Base-by-base conservation (phyloP, 1,140 invertebrate genomes). In the Drosophila cardini region DNA sequence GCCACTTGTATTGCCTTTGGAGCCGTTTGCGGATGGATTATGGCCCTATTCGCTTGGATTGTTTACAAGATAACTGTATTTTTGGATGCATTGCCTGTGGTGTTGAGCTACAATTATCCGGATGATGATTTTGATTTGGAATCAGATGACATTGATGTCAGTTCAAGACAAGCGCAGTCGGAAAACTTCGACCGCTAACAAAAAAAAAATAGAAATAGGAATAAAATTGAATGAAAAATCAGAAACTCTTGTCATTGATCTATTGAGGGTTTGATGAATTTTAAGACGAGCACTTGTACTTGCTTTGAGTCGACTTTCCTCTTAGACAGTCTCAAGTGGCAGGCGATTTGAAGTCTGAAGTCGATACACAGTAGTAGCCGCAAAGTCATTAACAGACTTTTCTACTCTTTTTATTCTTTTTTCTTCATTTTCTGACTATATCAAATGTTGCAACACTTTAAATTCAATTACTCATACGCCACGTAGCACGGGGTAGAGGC, bases 1-100 rank as follows among this genome's bases (percentile, higher is more conserved):
- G 82, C 81, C 38, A 68, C 81, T 6, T 80, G 82, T 55, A 52
- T 85, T 13, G 81, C 81, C n/a, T 78, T 86, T 52, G 81, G 82
- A 4, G 74, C 63, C 0, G 18, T 85, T 0, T 86, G 78, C 11
- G 81, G 81, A 4, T 86, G 78, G 78, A 32, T 81, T 4, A 78
- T 86, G 58, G 80, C 70, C 7, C 40, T 85, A 4, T 0, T 86
- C 5, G 60, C 82, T 1, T 71, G 68, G 45, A 34, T 72, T 2
- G 6, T 86, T 11, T 86, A 75, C 34, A 78, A 81, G 46, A 4
- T 78, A 42, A 78, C 74, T 2, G 2, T 77, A 6, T 32, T 15
- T 15, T 36, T 78, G 0, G 62, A 68, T 7, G 57, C 43, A 13
- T 16, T 58, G n/a, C 48, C 81, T 1, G 32, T 26, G 8, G 10